Evolutionary conservation across 1,140 invertebrate species (phyloP).

Genomic region (Magallana gigas): DNA sequence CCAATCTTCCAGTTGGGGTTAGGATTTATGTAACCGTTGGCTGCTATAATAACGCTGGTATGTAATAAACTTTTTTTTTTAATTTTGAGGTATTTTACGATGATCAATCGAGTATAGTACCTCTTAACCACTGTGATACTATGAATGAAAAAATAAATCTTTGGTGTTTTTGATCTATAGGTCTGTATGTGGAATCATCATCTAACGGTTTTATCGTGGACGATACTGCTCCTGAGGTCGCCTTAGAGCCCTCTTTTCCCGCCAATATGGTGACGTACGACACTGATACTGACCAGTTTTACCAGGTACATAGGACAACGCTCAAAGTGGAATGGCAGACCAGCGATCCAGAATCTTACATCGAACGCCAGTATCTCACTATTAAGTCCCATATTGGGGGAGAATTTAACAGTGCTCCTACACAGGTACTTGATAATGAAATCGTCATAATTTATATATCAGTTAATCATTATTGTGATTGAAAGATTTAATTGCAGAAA

Average conservation of each 20-base stretch:
- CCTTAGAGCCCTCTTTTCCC: conserved; percentile 2
- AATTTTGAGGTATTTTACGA: neutral
- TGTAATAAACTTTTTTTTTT: neutral
- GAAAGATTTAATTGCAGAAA: too few species aligned
- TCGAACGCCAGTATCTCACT: conserved; percentile 58
- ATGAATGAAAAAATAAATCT: too few species aligned
- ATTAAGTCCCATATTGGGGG: conserved; percentile 54
- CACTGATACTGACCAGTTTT: conserved; percentile 32
- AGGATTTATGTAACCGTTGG: conserved; percentile 33
- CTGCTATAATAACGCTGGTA: conserved; percentile 44
- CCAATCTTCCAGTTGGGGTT: neutral
- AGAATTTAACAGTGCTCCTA: conserved; percentile 49
- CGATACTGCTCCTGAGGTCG: conserved; percentile 34
- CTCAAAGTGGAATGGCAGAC: conserved; percentile 53
- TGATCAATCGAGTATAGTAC: too few species aligned
- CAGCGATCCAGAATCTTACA: conserved; percentile 51
- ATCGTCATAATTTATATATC: too few species aligned
- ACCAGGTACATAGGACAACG: conserved; percentile 39
- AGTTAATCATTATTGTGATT: too few species aligned
- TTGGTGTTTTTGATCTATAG: neutral
- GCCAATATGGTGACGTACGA: conserved; percentile 40
- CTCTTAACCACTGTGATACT: too few species aligned
- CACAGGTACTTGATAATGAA: conserved; percentile 42
- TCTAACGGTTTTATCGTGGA: conserved; percentile 57
- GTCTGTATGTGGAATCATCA: conserved; percentile 44